Evolutionary conservation across 2,888 invertebrate genomes (phyloP), one percentile per base, ranked within the genome.

Genomic region (Aphidoletes aphidimyza): DNA sequence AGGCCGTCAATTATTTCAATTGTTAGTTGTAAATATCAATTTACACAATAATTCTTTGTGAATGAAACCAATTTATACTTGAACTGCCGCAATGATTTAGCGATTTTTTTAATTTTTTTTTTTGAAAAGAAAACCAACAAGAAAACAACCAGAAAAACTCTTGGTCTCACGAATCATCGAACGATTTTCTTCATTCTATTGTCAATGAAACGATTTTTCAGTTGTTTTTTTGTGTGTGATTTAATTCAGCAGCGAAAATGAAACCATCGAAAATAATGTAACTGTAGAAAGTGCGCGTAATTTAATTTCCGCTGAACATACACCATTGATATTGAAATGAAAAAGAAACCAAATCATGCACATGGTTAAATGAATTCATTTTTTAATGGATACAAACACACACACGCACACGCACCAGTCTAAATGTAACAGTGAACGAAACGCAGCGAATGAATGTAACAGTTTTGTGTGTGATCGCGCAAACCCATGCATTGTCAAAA

Each of bases 221-320:
- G n/a, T n/a, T n/a, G n/a, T n/a, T n/a, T n/a, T 47, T 54, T 54
- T n/a, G 54, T 54, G n/a, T 54, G 54, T 22, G 54, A 22, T 54
- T 54, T 54, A 19, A 11, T 17, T 11, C 17, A 19, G 47, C 47
- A 47, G 9, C 47, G 17, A 47, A 47, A 47, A 3, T 17, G 19
- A 47, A 47, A 11, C 17, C 9, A 47, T 2, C 17, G 17, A 47
- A 3, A 47, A 6, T 47, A 47, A 11, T 47, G 19, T 54, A 9
- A 14, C 1, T 22, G 3, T 54, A 54, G 54, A 54, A 22, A 54
- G 22, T 22, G 22, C 9, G 22, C 14, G 54, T 54, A 54, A 54
- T 54, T 54, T 54, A 54, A 54, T 54, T 54, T 54, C 22, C 22
- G 54, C n/a, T 54, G n/a, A 54, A 54, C n/a, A 54, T 54, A 54